Base-by-base conservation (phyloP, 2,113 vertebrate species). In the Brachirus orientalis region DNA sequence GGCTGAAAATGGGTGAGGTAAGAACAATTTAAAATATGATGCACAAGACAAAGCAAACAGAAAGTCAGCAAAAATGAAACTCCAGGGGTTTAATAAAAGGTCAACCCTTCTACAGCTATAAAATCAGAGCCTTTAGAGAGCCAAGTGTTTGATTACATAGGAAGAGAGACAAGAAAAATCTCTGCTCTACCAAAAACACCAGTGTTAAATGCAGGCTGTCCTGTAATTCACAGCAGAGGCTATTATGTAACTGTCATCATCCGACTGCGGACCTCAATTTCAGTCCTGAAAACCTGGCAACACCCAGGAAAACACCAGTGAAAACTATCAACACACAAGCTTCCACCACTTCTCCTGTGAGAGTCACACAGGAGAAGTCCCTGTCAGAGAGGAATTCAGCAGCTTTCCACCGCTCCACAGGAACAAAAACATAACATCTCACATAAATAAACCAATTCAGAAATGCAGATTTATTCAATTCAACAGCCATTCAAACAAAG, bases 211-310 rank as follows among this genome's bases (percentile, higher is more conserved):
- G 51, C 46, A 52, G 56, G 53, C 73, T 72, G 58, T 35, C 38
- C 11, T 10, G 44, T 33, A 58, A 72, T 56, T 62, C 50, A 22
- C 16, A 13, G 38, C 33, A 19, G 54, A 58, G 41, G 40, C 54
- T 22, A 53, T 90, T 85, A 80, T 17, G 74, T 54, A 83, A 82
- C 72, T 59, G 5, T 43, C 55, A 36, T 61, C 74, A 46, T 60
- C 58, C 53, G 53, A 28, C 43, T 19, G 1, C 59, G 2, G 50
- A 72, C 74, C 72, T 81, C 58, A 45, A 60, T 55, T 48, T 69
- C 63, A 63, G 41, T 52, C 14, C 17, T 68, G 57, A 72, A 63
- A 65, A 72, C 64, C 52, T 7, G 12, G 72, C 11, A 59, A 79
- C 77, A 73, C 74, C 78, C 70, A 8, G 68, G 52, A 86, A 13